Percentiles rank a stretch among this genome's conserved stretches.
phyloP scores from a whole-genome alignment of 2,888 invertebrate genomes.

The Lissocephala sabroskyi region DNA sequence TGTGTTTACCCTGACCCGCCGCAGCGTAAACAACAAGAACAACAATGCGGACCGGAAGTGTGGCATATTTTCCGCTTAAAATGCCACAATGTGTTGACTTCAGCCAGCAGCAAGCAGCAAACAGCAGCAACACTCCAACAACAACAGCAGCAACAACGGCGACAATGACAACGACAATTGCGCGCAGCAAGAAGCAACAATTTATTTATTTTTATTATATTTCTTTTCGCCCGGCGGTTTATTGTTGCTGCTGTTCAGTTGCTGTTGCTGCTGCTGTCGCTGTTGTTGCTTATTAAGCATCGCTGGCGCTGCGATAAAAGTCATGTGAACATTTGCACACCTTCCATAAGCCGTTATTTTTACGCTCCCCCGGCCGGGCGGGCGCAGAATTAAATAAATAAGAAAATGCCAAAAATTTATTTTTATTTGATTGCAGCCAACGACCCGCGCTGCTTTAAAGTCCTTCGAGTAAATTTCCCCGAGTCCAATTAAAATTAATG shows the following conservation, averaged over 20 bases:
- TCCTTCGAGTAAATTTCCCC: too few species aligned
- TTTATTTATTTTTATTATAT: slow-evolving; percentile 38
- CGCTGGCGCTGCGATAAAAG: slow-evolving; percentile 18
- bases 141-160: slow-evolving; percentile 3
- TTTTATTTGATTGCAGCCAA: too few species aligned
- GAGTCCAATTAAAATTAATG: too few species aligned
- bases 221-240: slow-evolving; percentile 24
- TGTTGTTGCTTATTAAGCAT: slow-evolving; percentile 1
- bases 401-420: background rate
- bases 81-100: slow-evolving; percentile 40
- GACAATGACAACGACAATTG: slow-evolving; percentile 12
- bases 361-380: background rate
- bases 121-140: background rate
- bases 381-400: background rate
- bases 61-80: slow-evolving; percentile 54
- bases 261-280: slow-evolving; percentile 8
- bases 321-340: slow-evolving; percentile 35
- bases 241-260: slow-evolving; percentile 17
- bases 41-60: slow-evolving; percentile 29
- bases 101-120: background rate
- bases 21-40: slow-evolving; percentile 9
- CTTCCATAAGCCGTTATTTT: slow-evolving; percentile 12
- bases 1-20: background rate
- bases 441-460: background rate
- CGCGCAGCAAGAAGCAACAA: slow-evolving; percentile 22